Evolutionary conservation across 2,888 invertebrate species (phyloP).

Genomic region (Myathropa florea): DNA sequence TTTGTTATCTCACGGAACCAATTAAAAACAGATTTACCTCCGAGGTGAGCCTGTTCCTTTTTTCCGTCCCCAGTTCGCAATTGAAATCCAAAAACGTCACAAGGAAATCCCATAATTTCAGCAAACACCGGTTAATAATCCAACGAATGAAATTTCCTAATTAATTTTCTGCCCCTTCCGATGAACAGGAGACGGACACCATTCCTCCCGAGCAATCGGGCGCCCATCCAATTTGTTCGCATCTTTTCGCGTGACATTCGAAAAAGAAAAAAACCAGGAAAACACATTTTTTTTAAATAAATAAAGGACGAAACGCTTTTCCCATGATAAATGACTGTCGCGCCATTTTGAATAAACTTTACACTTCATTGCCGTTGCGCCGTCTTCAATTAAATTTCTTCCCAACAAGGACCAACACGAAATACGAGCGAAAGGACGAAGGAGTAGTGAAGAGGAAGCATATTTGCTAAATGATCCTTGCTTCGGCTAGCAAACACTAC

Average conservation of each 20-base stretch:
- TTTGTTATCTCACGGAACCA: neutral
- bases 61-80: neutral
- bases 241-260: conserved; percentile 14
- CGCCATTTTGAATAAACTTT: conserved; percentile 66
- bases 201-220: conserved; percentile 13
- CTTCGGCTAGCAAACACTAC: conserved; percentile 43
- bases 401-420: neutral
- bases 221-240: conserved; percentile 32
- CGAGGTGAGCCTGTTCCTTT: neutral
- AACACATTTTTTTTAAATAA: neutral
- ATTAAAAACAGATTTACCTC: neutral
- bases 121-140: neutral
- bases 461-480: conserved; percentile 65
- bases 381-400: conserved; percentile 51
- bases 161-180: conserved; percentile 24
- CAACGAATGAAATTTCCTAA: conserved; percentile 26
- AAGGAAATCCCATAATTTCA: neutral
- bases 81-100: neutral
- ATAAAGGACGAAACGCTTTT: conserved; percentile 14
- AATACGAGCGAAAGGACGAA: neutral
- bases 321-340: conserved; percentile 57
- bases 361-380: conserved; percentile 52
- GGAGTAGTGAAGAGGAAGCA: conserved; percentile 21
- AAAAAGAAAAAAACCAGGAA: neutral
- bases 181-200: conserved; percentile 3